Conservation (phyloP, 1,140 invertebrate genomes). For the Hestina assimilis region DNA sequence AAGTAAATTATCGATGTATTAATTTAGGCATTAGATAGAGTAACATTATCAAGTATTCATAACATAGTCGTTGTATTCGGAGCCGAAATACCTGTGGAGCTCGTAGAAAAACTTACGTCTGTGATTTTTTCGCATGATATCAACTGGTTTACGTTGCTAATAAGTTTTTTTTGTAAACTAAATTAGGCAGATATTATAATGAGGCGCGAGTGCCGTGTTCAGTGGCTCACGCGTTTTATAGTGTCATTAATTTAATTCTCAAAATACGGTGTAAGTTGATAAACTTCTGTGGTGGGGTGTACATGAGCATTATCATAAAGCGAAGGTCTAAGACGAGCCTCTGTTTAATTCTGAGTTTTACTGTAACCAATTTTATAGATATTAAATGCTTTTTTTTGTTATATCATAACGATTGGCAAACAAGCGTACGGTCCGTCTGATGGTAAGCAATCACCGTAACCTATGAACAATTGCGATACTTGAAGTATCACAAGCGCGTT, state of each 20-base stretch:
- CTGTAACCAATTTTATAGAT: conserved; percentile 4
- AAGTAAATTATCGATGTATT: background rate
- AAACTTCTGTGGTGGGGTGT: conserved; percentile 11
- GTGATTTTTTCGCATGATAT: conserved; percentile 15
- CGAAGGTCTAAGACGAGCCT: conserved; percentile 35
- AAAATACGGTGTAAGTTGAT: background rate
- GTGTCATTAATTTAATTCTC: background rate
- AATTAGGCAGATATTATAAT: conserved; percentile 33
- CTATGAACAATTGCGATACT: too few species aligned
- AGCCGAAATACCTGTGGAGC: background rate
- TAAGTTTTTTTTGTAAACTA: conserved; percentile 29
- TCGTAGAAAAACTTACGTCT: conserved; percentile 7
- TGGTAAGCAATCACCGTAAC: too few species aligned
- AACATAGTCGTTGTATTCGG: background rate
- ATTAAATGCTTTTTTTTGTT: background rate
- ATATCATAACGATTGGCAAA: too few species aligned
- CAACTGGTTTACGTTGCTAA: conserved; percentile 25
- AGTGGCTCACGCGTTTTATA: background rate
- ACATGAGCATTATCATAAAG: conserved; percentile 32
- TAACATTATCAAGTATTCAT: background rate
- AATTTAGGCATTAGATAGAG: background rate
- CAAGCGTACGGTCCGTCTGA: too few species aligned
- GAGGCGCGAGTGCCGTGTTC: conserved; percentile 2
- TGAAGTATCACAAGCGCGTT: too few species aligned
- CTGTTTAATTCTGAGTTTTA: conserved; percentile 16